phyloP scores from a whole-genome alignment of 2,797 vertebrate genomes.

The Ceryle rudis region DNA sequence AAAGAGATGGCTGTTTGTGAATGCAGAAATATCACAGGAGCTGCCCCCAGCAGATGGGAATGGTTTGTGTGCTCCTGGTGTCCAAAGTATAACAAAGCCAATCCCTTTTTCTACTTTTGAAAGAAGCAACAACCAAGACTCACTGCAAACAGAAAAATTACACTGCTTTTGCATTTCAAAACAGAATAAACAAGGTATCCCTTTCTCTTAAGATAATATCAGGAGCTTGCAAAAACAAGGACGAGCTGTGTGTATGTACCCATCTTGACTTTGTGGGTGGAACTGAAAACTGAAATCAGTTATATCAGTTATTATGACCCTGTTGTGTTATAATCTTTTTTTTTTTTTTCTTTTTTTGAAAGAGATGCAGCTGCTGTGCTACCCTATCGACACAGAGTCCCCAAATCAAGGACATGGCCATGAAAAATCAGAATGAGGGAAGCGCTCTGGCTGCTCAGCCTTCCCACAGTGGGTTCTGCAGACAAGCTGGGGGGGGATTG shows the following conservation, averaged over 20 bases:
- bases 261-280: neutral
- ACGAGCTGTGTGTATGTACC: neutral
- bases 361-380: neutral
- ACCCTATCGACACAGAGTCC: neutral
- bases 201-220: neutral
- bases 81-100: neutral
- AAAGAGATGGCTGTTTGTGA: neutral
- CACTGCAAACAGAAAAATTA: neutral
- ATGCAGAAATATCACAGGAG: neutral
- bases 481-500: neutral
- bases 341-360: neutral
- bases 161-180: constrained; percentile 9
- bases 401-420: neutral
- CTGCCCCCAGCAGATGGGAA: neutral
- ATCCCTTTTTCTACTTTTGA: neutral
- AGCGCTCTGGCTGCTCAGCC: neutral
- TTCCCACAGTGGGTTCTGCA: neutral
- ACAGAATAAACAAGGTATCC: neutral
- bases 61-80: neutral
- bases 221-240: neutral
- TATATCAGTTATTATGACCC: neutral
- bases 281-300: neutral
- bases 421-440: neutral
- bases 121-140: neutral
- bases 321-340: neutral